phyloP scores from a whole-genome alignment of 2,888 invertebrate species.

The Dione vanillae region DNA sequence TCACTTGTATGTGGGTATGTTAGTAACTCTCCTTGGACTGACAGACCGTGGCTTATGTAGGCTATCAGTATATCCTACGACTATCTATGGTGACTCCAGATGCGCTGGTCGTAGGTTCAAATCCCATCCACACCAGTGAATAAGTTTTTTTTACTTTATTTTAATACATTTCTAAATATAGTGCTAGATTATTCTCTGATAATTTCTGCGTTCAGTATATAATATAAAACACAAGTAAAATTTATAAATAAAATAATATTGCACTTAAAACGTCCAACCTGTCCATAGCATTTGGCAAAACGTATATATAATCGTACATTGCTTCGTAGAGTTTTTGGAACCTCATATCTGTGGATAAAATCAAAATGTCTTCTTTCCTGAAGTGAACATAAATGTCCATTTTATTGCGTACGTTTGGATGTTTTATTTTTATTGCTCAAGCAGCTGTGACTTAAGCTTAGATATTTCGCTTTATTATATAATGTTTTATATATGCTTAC shows the following conservation, averaged over 20 bases:
- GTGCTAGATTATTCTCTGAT: too few species aligned
- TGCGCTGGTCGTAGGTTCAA: too few species aligned
- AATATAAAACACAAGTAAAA: background rate
- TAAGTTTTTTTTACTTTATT: too few species aligned
- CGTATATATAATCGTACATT: background rate
- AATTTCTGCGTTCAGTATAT: too few species aligned
- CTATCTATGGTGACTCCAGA: too few species aligned
- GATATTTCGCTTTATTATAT: background rate
- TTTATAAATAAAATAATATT: background rate
- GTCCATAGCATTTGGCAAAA: background rate
- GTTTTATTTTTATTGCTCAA: conserved; percentile 25
- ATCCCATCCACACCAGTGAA: too few species aligned
- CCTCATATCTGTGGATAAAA: conserved; percentile 9
- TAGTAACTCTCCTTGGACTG: too few species aligned
- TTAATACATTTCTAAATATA: too few species aligned
- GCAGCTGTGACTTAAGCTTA: background rate
- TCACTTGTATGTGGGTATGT: too few species aligned
- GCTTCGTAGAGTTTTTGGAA: conserved; percentile 6
- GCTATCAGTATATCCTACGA: too few species aligned
- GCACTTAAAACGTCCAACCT: background rate
- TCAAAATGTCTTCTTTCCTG: background rate
- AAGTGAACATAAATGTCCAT: conserved; percentile 15
- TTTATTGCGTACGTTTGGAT: conserved; percentile 10
- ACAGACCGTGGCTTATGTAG: too few species aligned
- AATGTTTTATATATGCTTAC: conserved; percentile 3